phyloP scores from a whole-genome alignment of 2,797 vertebrate genomes.

The Masticophis lateralis region DNA sequence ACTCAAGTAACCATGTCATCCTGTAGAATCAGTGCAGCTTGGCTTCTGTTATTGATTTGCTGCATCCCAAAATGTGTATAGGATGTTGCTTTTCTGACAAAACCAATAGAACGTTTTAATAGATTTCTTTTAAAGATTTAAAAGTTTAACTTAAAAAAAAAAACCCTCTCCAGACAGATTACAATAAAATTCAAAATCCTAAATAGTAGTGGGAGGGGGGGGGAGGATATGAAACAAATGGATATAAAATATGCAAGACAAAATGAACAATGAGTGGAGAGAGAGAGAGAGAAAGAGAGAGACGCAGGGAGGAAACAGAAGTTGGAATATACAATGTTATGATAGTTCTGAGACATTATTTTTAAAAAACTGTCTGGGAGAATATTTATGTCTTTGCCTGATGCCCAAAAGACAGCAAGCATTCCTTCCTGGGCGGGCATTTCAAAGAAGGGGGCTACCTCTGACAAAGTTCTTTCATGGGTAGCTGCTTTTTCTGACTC shows the following conservation, averaged over 20 bases:
- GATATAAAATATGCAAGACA: neutral
- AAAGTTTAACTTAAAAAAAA: neutral
- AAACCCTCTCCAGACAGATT: neutral
- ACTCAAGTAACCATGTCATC: neutral
- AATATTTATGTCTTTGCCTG: neutral
- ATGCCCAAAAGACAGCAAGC: neutral
- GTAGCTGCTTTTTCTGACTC: neutral
- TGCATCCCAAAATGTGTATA: neutral
- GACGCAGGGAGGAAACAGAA: neutral
- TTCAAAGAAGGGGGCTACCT: neutral
- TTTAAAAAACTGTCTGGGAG: neutral
- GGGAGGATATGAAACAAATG: neutral
- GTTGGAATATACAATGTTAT: neutral
- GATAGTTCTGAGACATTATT: neutral
- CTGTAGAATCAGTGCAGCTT: neutral
- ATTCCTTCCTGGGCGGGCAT: neutral
- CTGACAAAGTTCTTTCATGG: neutral
- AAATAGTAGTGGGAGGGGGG: neutral
- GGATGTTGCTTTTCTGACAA: neutral
- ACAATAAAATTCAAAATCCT: neutral
- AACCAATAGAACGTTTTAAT: neutral
- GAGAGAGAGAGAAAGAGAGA: no score
- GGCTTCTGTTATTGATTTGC: neutral
- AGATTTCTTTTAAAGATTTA: neutral
- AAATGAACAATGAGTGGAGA: neutral